These are phyloP conservation scores for Xenotilapia flavipinnis DNA, from an alignment of 2,113 vertebrate species.

Conservation along the genomic window DNA sequence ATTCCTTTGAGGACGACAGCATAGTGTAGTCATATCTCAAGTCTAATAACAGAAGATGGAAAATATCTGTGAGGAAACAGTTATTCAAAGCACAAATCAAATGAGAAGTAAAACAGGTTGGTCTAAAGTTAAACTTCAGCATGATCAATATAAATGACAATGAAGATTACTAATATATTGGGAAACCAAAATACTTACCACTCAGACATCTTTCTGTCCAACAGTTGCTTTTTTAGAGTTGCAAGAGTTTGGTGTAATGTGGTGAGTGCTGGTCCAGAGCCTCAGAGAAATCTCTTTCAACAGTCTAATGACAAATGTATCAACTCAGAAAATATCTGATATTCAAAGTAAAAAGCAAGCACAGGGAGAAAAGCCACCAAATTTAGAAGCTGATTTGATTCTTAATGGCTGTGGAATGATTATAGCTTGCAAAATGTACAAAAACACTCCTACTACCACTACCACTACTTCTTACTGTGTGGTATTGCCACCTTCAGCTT, in stretches of 20 bases:
- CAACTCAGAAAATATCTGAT: not conserved
- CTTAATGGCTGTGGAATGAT: not conserved
- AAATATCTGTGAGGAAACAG: not conserved
- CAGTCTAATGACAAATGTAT: not conserved
- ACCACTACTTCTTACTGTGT: not conserved
- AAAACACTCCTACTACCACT: not conserved
- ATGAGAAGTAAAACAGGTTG: not conserved
- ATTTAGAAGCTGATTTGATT: not conserved
- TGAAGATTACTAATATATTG: not conserved
- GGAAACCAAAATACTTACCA: not conserved
- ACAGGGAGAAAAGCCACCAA: not conserved
- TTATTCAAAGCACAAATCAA: not conserved
- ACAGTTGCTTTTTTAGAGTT: not conserved
- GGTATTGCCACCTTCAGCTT: not conserved
- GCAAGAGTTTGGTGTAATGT: not conserved
- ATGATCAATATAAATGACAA: not conserved
- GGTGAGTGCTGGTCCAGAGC: not conserved
- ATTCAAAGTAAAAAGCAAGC: not conserved
- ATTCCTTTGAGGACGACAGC: not conserved
- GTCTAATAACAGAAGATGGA: not conserved
- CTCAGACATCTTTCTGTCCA: not conserved
- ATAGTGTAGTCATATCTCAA: not conserved
- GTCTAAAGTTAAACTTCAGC: not conserved
- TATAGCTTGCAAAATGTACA: not conserved
- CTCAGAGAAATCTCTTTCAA: not conserved